phyloP scores from a whole-genome alignment of 2,113 vertebrate genomes.

The Phycodurus eques region DNA sequence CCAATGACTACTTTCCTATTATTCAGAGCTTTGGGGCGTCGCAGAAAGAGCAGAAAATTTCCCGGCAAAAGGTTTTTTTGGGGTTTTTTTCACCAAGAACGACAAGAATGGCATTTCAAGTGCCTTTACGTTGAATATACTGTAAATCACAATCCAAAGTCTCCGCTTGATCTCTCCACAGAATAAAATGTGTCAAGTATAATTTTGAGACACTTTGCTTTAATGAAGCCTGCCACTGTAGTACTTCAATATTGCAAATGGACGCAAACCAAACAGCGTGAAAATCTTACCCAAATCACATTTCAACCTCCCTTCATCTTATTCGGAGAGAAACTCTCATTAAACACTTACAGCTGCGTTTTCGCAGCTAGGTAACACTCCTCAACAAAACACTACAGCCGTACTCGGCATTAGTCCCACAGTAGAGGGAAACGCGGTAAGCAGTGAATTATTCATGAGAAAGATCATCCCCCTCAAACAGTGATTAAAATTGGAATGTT shows the following conservation, averaged over 20 bases:
- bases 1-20: too few relatives aligned
- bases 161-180: slow-evolving; percentile 4
- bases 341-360: not conserved
- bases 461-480: too few relatives aligned
- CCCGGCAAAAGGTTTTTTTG: not conserved
- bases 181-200: slow-evolving; percentile 18
- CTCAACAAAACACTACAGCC: not conserved
- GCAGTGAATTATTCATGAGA: too few relatives aligned
- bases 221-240: not conserved
- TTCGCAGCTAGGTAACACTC: not conserved
- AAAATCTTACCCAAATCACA: slow-evolving; percentile 18
- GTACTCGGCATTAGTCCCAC: not conserved
- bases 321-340: slow-evolving; percentile 18
- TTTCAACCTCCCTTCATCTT: slow-evolving; percentile 1
- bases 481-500: too few relatives aligned
- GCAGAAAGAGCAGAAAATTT: too few relatives aligned
- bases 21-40: too few relatives aligned
- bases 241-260: slow-evolving; percentile 1
- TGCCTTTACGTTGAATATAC: not conserved
- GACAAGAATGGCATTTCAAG: not conserved
- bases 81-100: too few relatives aligned
- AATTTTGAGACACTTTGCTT: slow-evolving; percentile 21
- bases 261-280: slow-evolving; percentile 26
- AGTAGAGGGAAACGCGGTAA: not conserved
- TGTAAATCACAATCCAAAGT: not conserved